phyloP scores from a whole-genome alignment of 2,797 vertebrate species.

The Petrocephalus schoutedeni region DNA sequence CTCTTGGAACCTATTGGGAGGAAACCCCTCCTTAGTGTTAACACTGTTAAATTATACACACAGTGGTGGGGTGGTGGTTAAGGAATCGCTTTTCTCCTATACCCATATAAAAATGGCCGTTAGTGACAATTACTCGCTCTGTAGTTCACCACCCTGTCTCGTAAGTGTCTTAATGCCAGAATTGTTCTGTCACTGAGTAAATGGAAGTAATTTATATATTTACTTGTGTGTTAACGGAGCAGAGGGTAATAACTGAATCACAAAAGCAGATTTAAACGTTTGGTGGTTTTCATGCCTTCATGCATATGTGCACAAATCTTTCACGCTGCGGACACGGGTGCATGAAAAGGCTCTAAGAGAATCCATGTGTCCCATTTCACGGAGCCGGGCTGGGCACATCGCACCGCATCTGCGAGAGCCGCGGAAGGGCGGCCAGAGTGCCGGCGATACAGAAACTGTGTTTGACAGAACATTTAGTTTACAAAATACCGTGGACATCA shows the following conservation, averaged over 20 bases:
- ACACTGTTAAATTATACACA: background rate
- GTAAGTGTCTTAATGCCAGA: constrained; percentile 10
- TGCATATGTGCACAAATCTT: background rate
- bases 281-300: constrained; percentile 13
- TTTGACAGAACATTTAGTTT: constrained; percentile 15
- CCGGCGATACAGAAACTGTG: background rate
- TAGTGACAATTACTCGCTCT: background rate
- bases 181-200: constrained; percentile 8
- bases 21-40: background rate
- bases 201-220: constrained; percentile 13
- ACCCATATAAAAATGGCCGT: background rate
- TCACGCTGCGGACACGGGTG: background rate
- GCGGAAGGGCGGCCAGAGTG: background rate
- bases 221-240: background rate
- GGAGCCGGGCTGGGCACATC: background rate
- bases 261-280: constrained; percentile 15
- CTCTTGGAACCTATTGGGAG: background rate
- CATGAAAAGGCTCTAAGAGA: background rate
- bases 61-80: background rate
- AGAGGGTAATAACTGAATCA: constrained; percentile 15
- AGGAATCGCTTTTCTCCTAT: background rate
- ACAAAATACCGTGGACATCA: constrained; percentile 1
- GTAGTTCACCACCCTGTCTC: constrained; percentile 5
- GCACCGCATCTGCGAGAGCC: constrained; percentile 8
- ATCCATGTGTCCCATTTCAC: constrained; percentile 14